Evolutionary conservation across 2,113 vertebrate genomes (phyloP), one percentile per base, ranked within the genome.

Genomic region (Triplophysa rosa): DNA sequence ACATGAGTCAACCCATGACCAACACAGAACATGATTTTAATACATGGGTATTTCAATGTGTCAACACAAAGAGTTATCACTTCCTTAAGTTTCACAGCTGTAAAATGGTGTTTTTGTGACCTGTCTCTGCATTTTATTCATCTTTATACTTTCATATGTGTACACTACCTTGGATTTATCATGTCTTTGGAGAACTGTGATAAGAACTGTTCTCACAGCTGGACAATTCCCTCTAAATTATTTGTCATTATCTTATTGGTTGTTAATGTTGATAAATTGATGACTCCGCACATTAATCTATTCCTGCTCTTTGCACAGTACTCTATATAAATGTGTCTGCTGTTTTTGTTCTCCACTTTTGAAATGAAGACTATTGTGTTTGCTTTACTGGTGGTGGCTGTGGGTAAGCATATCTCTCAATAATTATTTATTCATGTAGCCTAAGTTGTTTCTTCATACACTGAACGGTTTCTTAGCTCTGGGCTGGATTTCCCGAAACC

Each of bases 151-250:
- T 1, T 29, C 26, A 23, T 24, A 0, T 0, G 1, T 62, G 14
- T 63, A 24, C n/a, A 17, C 56, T 73, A 74, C 71, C 71, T 74
- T 74, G 56, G 58, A 29, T 74, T 74, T 45, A 47, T 74, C 56
- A 59, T 67, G 24, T 8, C 45, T 19, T 21, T 33, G 71, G 58
- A 74, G 14, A 74, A 63, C 58, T 47, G 58, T 52, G 81, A 87
- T 83, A 83, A 82, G 73, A 68, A 37, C 8, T 9, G 69, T 82
- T 82, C 80, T 75, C 52, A 75, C 80, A 84, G 84, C 33, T 85
- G 82, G 33, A 24, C n/a, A 37, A 4, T 75, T 80, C 78, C 82
- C 67, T 59, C 10, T 54, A 23, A 24, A 59, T 59, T 23, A 56
- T 72, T 26, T 65, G 21, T 16, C 8, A 26, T 19, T 21, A 17